Conservation (phyloP, 2,888 invertebrate species). For the Griposia aprilina region DNA sequence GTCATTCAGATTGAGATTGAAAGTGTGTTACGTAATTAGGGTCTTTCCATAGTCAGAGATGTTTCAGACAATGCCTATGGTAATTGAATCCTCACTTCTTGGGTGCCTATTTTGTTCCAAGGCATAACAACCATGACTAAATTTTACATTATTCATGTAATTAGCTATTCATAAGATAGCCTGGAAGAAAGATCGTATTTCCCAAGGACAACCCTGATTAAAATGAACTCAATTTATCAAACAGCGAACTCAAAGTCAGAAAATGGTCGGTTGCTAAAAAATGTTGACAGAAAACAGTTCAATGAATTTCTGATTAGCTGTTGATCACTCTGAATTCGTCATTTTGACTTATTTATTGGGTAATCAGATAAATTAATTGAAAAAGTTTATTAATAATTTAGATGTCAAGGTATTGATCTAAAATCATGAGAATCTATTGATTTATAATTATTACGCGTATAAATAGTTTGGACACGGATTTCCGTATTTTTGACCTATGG, state of each 20-base stretch:
- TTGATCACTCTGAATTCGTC: neutral
- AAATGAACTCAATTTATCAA: neutral
- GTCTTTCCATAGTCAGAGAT: too few relatives aligned
- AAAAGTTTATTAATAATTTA: slow-evolving; percentile 14
- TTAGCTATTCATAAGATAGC: neutral
- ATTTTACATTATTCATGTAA: too few relatives aligned
- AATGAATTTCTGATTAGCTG: slow-evolving; percentile 23
- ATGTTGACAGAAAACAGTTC: slow-evolving; percentile 1
- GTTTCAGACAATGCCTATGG: too few relatives aligned
- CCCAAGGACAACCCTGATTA: neutral
- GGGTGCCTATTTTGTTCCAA: too few relatives aligned
- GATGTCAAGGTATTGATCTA: slow-evolving; percentile 48
- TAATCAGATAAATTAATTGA: neutral
- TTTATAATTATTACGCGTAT: too few relatives aligned
- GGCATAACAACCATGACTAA: too few relatives aligned
- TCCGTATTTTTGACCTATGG: too few relatives aligned
- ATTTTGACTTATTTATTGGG: neutral
- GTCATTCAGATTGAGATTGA: too few relatives aligned
- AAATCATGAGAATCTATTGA: neutral
- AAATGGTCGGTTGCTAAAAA: neutral
- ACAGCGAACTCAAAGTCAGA: neutral
- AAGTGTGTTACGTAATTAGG: too few relatives aligned
- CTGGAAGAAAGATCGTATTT: neutral
- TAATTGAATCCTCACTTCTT: too few relatives aligned
- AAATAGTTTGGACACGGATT: too few relatives aligned